Conservation (phyloP, 2,797 vertebrate genomes). For the Naso thynnoides region DNA sequence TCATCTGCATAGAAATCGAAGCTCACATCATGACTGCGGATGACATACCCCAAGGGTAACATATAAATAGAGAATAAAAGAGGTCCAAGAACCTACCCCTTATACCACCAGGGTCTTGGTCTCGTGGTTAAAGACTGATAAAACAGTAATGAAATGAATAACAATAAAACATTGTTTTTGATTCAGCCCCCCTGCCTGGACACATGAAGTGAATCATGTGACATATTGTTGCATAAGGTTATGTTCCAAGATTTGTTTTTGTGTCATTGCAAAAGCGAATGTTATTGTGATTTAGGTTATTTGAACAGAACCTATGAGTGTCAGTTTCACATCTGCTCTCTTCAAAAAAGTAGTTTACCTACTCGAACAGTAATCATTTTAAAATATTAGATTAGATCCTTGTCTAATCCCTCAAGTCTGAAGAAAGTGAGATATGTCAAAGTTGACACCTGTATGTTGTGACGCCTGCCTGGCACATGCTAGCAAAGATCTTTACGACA, state of each 20-base stretch:
- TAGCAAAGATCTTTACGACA: too few relatives aligned
- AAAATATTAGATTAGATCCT: neutral
- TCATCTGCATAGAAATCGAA: too few relatives aligned
- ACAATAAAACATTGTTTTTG: neutral
- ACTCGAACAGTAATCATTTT: neutral
- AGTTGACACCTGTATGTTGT: neutral
- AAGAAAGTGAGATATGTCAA: neutral
- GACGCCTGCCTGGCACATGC: too few relatives aligned
- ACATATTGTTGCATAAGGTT: constrained; percentile 2
- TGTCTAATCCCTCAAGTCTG: neutral
- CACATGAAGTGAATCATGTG: neutral
- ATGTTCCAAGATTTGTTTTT: neutral
- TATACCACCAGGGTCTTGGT: too few relatives aligned
- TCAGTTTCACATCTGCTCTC: neutral
- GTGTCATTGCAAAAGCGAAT: neutral
- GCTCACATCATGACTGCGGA: too few relatives aligned
- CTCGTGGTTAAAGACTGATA: too few relatives aligned
- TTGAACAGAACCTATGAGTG: constrained; percentile 4
- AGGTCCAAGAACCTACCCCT: too few relatives aligned
- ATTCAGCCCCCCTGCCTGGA: neutral
- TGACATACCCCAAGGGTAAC: too few relatives aligned
- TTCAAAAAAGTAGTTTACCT: neutral
- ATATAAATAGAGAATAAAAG: too few relatives aligned
- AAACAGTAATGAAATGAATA: too few relatives aligned
- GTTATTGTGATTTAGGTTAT: neutral